Conservation (phyloP, 1,140 invertebrate genomes). For the Teleopsis dalmanni region DNA sequence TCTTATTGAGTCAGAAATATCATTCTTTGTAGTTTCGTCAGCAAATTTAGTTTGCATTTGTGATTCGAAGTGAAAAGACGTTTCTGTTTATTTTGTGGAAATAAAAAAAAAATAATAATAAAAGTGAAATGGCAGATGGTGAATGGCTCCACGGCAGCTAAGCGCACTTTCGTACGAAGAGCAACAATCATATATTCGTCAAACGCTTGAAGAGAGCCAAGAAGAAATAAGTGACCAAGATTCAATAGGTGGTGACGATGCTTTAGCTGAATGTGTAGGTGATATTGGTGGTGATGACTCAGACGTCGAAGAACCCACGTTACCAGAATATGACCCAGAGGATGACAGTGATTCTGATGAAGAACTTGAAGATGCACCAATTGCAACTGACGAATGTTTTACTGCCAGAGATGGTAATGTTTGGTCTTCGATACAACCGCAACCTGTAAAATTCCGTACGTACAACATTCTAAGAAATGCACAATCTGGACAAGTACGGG, state of each 20-base stretch:
- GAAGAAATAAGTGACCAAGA: constrained; percentile 3
- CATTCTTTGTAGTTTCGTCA: not conserved
- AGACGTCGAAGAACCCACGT: not conserved
- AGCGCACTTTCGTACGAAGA: not conserved
- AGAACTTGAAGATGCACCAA: not conserved
- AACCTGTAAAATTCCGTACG: not conserved
- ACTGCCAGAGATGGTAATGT: constrained; percentile 1
- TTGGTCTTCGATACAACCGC: constrained; percentile 1
- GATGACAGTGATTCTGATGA: not conserved
- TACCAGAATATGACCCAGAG: constrained; percentile 3
- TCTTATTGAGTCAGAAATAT: not conserved
- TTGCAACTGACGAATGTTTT: not conserved
- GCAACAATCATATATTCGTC: constrained; percentile 5
- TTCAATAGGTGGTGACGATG: not conserved
- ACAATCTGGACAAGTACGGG: not conserved
- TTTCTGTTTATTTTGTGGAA: constrained; percentile 1
- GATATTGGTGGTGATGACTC: no score
- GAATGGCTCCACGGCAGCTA: constrained; percentile 3
- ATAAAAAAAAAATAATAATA: not conserved
- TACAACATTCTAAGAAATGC: constrained; percentile 2
- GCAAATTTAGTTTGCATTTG: not conserved
- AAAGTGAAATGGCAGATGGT: constrained; percentile 7
- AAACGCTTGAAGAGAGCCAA: not conserved
- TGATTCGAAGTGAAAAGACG: not conserved
- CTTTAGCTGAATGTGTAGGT: not conserved